Evolutionary conservation across 2,888 invertebrate genomes (phyloP), one percentile per base, ranked within the genome.

Genomic region (Trilocha varians): DNA sequence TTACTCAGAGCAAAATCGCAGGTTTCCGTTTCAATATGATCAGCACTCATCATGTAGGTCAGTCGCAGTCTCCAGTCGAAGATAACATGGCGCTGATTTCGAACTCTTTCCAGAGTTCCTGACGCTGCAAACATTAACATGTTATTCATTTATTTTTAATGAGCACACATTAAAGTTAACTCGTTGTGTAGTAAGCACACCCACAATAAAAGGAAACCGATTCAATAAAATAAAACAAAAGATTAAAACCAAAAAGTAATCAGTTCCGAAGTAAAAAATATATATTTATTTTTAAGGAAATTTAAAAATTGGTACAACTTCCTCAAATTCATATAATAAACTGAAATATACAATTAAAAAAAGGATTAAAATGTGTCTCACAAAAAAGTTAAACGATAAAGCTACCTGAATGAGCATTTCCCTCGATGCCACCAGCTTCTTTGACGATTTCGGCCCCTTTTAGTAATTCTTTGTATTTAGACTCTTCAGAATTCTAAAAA

Each of bases 1-100:
- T 59, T 69, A 91, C 93, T 93, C 35, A 95, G 73, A 0, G 92
- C 87, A 62, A 93, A 93, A 65, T 92, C 91, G 48, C 96, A 96
- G 40, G 84, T 83, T 40, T 91, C 92, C 0, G 90, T 91, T 36
- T 80, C 72, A 9, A 89, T 68, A 47, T 90, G 91, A 45, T 91
- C 90, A 2, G 88, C 88, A 48, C 91, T 88, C 88, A 94, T 93
- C 13, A 93, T 78, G 53, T 90, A 91, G 50, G 90, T 88, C 9
- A 96, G 87, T 25, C 92, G 91, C 8, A 93, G 90, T 61, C 91
- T 91, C 93, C 96, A 95, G 62, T 95, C 95, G 38, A 96, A 89
- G 45, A 92, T 87, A 8, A 92, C 92, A 57, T 95, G 94, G 3
- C 89, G 87, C 0, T 92, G 89, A 0, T 70, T 64, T 40, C 91